phyloP scores from a whole-genome alignment of 1,140 invertebrate genomes.

The Macrosteles quadrilineatus region DNA sequence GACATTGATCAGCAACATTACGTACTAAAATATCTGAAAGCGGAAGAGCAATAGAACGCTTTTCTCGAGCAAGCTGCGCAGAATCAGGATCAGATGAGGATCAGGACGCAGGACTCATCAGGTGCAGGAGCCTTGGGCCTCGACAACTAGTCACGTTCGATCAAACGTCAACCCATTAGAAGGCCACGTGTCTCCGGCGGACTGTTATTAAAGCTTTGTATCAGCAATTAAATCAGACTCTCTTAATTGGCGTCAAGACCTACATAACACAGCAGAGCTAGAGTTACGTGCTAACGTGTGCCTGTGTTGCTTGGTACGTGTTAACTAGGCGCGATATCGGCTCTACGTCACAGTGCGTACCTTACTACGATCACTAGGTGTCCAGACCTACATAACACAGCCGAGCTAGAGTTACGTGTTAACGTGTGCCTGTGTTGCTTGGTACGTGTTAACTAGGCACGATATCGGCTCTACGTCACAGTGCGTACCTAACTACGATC shows the following conservation, averaged over 20 bases:
- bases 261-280: neutral
- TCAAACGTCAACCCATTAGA: conserved; percentile 19
- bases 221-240: conserved; percentile 22
- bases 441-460: neutral
- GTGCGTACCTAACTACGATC: too few relatives aligned
- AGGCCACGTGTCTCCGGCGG: conserved; percentile 12
- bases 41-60: too few relatives aligned
- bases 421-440: too few relatives aligned
- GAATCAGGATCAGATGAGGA: too few relatives aligned
- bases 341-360: too few relatives aligned
- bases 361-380: neutral
- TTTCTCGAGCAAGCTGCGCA: too few relatives aligned
- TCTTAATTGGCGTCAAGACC: conserved; percentile 13
- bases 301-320: too few relatives aligned
- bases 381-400: conserved; percentile 17
- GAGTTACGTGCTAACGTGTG: neutral
- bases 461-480: too few relatives aligned
- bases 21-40: too few relatives aligned
- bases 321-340: too few relatives aligned
- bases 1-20: too few relatives aligned
- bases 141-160: conserved; percentile 16
- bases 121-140: neutral
- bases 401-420: neutral
- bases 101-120: neutral
- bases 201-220: conserved; percentile 24